Conservation (phyloP, 2,888 invertebrate species). For the Liodrosophila aerea region DNA sequence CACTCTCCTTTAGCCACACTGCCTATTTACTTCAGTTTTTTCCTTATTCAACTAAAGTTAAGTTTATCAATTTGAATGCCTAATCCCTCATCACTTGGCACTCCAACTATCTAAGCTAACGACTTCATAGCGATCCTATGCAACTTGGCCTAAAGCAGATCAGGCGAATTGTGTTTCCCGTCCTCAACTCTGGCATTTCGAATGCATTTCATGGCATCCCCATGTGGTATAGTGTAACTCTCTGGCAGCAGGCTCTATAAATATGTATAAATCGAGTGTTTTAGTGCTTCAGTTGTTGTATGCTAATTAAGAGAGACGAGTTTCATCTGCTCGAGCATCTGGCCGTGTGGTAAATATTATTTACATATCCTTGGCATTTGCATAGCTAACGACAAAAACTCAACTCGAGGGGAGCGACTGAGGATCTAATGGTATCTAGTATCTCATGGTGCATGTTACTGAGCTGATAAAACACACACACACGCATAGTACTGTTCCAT, state of each 20-base stretch:
- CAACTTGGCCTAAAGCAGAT: too few relatives aligned
- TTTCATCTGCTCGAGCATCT: slow-evolving; percentile 68
- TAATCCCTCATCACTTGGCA: too few relatives aligned
- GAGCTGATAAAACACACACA: slow-evolving; percentile 20
- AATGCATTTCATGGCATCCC: not conserved
- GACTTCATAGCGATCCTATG: too few relatives aligned
- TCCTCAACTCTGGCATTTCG: slow-evolving; percentile 1
- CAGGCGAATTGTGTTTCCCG: too few relatives aligned
- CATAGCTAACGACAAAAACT: slow-evolving; percentile 76
- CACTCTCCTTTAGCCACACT: too few relatives aligned
- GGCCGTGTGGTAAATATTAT: slow-evolving; percentile 74
- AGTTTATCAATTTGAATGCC: too few relatives aligned
- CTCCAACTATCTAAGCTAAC: too few relatives aligned
- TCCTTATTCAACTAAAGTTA: too few relatives aligned
- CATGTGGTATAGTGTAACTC: slow-evolving; percentile 24
- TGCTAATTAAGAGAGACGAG: slow-evolving; percentile 64
- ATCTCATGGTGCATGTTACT: not conserved
- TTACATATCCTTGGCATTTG: slow-evolving; percentile 68
- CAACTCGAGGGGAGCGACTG: slow-evolving; percentile 6
- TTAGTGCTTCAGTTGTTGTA: slow-evolving; percentile 70
- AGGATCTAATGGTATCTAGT: too few relatives aligned
- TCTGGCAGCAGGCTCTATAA: slow-evolving; percentile 45
- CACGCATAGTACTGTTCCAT: slow-evolving; percentile 9
- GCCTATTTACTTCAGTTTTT: too few relatives aligned
- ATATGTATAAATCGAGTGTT: slow-evolving; percentile 65